Evolutionary conservation across 1,140 invertebrate species (phyloP).

Genomic region (Drosophila miranda): DNA sequence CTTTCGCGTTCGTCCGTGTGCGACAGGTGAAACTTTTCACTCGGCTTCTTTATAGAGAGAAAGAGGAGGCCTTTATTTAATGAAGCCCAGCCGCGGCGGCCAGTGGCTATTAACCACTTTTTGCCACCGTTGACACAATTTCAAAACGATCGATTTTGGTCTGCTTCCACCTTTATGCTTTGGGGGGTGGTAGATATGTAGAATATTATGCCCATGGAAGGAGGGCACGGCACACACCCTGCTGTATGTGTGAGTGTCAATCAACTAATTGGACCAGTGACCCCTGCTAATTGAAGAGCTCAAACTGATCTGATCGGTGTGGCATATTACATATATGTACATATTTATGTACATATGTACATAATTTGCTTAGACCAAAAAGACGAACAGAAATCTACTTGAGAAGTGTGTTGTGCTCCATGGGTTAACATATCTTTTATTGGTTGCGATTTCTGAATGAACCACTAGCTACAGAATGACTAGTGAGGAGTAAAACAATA

Average conservation of each 20-base stretch:
- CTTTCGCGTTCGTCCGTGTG: conserved; percentile 11
- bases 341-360: neutral
- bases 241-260: neutral
- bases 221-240: conserved; percentile 2
- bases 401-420: neutral
- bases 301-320: conserved; percentile 37
- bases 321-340: conserved; percentile 5
- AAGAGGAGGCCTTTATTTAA: conserved; percentile 28
- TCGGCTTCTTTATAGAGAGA: conserved; percentile 33
- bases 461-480: too few species aligned
- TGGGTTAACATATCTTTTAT: too few species aligned
- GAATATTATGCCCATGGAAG: conserved; percentile 29
- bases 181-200: conserved; percentile 5
- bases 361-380: neutral
- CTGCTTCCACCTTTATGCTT: conserved; percentile 9
- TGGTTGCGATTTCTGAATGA: too few species aligned
- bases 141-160: conserved; percentile 55
- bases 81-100: conserved; percentile 22
- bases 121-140: conserved; percentile 56
- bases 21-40: conserved; percentile 64
- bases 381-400: neutral
- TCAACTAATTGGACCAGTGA: conserved; percentile 61
- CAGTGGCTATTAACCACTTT: conserved; percentile 38
- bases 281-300: conserved; percentile 67
- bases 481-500: too few species aligned